Percentiles rank a stretch among this genome's conserved stretches.
phyloP scores from a whole-genome alignment of 2,888 invertebrate species.

The Spialia ferax region DNA sequence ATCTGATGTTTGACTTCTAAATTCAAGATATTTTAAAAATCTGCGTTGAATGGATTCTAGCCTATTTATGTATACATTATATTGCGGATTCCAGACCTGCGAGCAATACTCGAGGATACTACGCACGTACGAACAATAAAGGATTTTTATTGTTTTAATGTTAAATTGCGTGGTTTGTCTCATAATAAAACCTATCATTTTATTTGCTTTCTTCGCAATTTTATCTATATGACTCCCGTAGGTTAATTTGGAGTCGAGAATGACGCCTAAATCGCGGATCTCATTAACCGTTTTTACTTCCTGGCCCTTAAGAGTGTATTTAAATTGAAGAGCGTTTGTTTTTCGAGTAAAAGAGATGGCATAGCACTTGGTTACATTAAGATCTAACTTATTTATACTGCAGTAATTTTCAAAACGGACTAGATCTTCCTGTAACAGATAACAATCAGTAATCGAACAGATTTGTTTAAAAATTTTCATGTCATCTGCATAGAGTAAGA shows the following conservation, averaged over 20 bases:
- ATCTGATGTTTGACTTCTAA: neutral
- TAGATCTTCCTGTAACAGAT: neutral
- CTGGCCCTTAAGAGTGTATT: neutral
- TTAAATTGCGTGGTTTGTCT: neutral
- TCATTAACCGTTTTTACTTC: neutral
- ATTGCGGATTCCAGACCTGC: neutral
- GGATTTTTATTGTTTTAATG: neutral
- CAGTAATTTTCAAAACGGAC: neutral
- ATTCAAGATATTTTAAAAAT: neutral
- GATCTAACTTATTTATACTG: neutral
- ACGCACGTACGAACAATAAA: neutral
- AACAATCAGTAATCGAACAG: neutral
- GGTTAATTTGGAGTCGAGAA: neutral
- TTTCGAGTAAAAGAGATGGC: neutral
- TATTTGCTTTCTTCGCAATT: neutral
- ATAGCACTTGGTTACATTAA: neutral
- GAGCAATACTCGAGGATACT: slow-evolving; percentile 1
- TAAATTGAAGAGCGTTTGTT: neutral
- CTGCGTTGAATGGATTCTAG: neutral
- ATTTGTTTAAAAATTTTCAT: neutral
- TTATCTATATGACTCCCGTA: neutral
- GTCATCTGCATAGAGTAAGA: neutral
- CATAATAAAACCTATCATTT: neutral
- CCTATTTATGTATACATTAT: neutral
- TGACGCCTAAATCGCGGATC: neutral